Evolutionary conservation across 2,888 invertebrate species (phyloP), one percentile per base, ranked within the genome.

Genomic region (Nemapogon koenigi): DNA sequence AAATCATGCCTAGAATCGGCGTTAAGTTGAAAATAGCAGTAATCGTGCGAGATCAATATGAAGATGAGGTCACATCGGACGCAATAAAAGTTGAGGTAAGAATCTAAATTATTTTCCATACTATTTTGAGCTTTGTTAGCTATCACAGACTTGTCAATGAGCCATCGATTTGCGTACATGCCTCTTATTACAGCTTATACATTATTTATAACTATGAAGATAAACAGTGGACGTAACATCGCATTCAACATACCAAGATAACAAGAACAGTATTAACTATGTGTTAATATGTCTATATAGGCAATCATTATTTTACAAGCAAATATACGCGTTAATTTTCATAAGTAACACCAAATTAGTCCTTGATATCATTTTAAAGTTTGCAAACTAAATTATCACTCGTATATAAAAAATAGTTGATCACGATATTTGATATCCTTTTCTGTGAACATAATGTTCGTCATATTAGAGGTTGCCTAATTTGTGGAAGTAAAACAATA

Each of bases 21-120:
- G 38, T 46, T 1, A 90, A 90, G 41, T 39, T 63, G 38, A 52
- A 52, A 2, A 46, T 73, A 30, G 88, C 91, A 0, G 83, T 91
- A 45, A 83, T 96, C 41, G 89, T 91, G 2, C 84, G 91, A 46
- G 97, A 98, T 70, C 97, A 98, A 70, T 95, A 96, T 62, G 91
- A 92, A 1, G 91, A 95, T 53, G 75, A 87, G 10, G 96, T 96
- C 2, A 83, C 89, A 47, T 93, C 91, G 18, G 87, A 91, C 4
- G 89, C 90, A 42, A 83, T 97, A 43, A 91, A 89, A 83, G 92
- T 94, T 55, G 68, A 75, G 63, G 72, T 75, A 70, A 71, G 46
- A n/a, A n/a, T n/a, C n/a, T n/a, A n/a, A n/a, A n/a, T n/a, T n/a
- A n/a, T n/a, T n/a, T n/a, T n/a, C n/a, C n/a, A n/a, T n/a, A n/a